Evolutionary conservation across 1,140 invertebrate genomes (phyloP), one percentile per base, ranked within the genome.

Genomic region (Dreissena rostriformis): DNA sequence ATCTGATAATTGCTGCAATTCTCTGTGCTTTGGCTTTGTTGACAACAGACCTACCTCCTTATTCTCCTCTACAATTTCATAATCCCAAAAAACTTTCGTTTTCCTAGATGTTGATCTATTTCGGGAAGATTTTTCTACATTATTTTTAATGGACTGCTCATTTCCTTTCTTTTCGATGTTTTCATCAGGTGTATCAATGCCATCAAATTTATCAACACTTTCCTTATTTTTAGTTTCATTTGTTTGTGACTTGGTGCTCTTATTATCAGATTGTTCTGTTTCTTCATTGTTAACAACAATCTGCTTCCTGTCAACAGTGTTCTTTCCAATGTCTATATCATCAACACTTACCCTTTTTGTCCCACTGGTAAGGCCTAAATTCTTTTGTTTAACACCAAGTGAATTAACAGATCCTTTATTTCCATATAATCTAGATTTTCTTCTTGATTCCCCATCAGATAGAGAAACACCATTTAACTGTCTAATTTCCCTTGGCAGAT

Each of bases 41-140:
- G 39, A 39, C 39, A 39, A 39, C 39, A 39, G 8, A 17, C 53
- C 65, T n/a, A 68, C 52, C 17, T 53, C n/a, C 15, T 49, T n/a
- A 74, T 52, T 26, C 26, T 55, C 51, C 14, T 65, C 68, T 63
- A 65, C 53, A n/a, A 22, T 70, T 71, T 70, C 65, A 52, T 80
- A 68, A 6, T 80, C 77, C 67, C 67, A 77, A 28, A 66, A 77
- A 22, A 77, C 67, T 61, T 70, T 70, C 8, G 24, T 39, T 57
- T 70, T 80, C 22, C 52, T 80, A 55, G 72, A 57, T 19, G 14
- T 57, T 57, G 72, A 57, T 53, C 70, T 73, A 19, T 39, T 39
- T 5, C 8, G 39, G 39, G 4, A 39, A 8, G 39, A 39, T 39
- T 39, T 39, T 2, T 39, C 39, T 39, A 39, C 39, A 5, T 39